Evolutionary conservation across 2,888 invertebrate genomes (phyloP), one percentile per base, ranked within the genome.

Genomic region (Pollenia angustigena): DNA sequence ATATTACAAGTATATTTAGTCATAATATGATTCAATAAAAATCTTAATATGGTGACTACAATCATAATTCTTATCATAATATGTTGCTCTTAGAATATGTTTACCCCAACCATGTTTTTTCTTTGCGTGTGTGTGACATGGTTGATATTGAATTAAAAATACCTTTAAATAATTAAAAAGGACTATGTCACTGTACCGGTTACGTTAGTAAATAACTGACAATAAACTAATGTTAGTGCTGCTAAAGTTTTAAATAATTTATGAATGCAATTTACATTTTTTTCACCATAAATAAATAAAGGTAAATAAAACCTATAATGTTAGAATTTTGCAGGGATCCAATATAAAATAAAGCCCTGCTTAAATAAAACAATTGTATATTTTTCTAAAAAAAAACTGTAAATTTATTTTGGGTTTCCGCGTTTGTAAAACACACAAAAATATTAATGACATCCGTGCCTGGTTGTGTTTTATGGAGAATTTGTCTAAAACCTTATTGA

Each of bases 221-320:
- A 44, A 80, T 62, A 81, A 83, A 81, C 69, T 83, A 72, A 72
- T 83, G 89, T 80, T 74, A 46, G 89, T 78, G 40, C 72, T 84
- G 78, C 48, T 50, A 44, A 68, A 79, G 89, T 88, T 90, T 89
- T 92, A 90, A 90, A 92, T 91, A 89, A 91, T 91, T 91, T 91
- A 91, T 90, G 90, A 90, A 90, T 91, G 90, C 90, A 91, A 91
- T 91, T 91, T 91, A 90, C 90, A 88, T 88, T 90, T 79, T 54
- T 84, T 50, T 56, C 44, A 64, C 32, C 6, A 32, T 32, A 32
- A 32, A 32, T 1, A 32, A 32, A 32, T 64, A 14, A 62, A 60
- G 40, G 69, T 4, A 40, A 66, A 66, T 3, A 16, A 56, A 44
- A 56, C 42, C 12, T 16, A 64, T 54, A 79, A 54, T 7, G 46